Base-by-base conservation (phyloP, 2,113 vertebrate species). In the Clupea harengus region DNA sequence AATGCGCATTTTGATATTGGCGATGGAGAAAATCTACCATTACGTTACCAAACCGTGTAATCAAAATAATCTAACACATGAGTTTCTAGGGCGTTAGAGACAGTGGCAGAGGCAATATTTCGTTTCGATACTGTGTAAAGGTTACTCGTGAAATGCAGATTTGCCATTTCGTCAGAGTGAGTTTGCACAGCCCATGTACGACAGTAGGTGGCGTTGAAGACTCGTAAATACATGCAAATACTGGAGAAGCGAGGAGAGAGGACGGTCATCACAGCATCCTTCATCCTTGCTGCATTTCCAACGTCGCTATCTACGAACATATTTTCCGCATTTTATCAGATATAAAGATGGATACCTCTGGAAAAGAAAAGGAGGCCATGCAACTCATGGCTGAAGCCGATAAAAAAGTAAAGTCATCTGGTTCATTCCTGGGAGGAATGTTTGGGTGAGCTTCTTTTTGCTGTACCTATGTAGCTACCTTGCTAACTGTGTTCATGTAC, bases 351-450 rank as follows among this genome's bases (percentile, higher is more conserved):
- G 98, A 99, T 89, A 98, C 93, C 95, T 86, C 97, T 18, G 97
- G 97, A 0, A 99, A 99, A 92, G 97, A 99, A 92, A 97, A 98
- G 87, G 97, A 99, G 94, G 98, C 97, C 81, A 95, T 98, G 91
- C 97, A 98, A 94, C 95, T 99, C 89, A 99, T 99, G 97, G 97
- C 98, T 4, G 98, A 99, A 75, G 98, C 98, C 39, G 98, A 99
- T 93, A 99, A 99, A 89, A 95, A 98, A 89, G 97, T 99, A 91
- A 98, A 98, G 90, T 96, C 97, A 49, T 98, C 98, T 49, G 97
- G 97, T 80, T 98, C 97, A 81, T 98, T 99, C 93, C 94, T 99
- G 84, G 96, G 98, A 87, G 97, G 97, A 83, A 95, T 98, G 93
- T 99, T 98, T 92, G 97, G 97, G 98, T 98, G 94, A 97, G 96